Percentiles rank a stretch among this genome's conserved stretches.
Conservation (phyloP, 2,113 vertebrate genomes). For the Mustela lutreola region DNA sequence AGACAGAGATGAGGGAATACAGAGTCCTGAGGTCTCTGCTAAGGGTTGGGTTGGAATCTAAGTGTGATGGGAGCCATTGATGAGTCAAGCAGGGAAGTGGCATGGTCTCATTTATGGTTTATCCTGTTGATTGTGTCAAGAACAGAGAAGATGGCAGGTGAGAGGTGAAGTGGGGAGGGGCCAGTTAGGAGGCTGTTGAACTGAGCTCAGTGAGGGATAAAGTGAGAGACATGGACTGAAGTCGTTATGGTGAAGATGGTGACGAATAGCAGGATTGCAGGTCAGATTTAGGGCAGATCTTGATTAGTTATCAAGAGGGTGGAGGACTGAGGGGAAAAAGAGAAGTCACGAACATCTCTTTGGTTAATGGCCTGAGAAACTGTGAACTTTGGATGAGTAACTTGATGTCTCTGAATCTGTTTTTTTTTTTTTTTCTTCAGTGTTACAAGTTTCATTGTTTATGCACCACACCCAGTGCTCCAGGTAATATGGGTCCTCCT, state of each 20-base stretch:
- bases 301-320: not conserved
- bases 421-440: not conserved
- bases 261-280: not conserved
- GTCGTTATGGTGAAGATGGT: not conserved
- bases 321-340: not conserved
- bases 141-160: not conserved
- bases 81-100: not conserved
- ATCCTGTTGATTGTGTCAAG: not conserved
- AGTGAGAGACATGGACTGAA: not conserved
- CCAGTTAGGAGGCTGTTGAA: not conserved
- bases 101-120: not conserved
- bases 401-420: not conserved
- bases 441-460: no score
- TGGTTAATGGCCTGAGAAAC: not conserved
- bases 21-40: not conserved
- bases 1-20: slow-evolving; percentile 26
- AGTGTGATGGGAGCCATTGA: not conserved
- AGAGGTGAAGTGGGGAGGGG: not conserved
- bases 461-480: no score
- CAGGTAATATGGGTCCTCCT: no score
- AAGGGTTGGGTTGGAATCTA: not conserved
- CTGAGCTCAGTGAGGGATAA: not conserved
- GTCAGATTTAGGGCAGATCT: not conserved
- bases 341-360: not conserved
- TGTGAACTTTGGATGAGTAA: not conserved